These are phyloP conservation scores for Dipodomys merriami DNA, from an alignment of 2,113 vertebrate species.

Conservation along the genomic window DNA sequence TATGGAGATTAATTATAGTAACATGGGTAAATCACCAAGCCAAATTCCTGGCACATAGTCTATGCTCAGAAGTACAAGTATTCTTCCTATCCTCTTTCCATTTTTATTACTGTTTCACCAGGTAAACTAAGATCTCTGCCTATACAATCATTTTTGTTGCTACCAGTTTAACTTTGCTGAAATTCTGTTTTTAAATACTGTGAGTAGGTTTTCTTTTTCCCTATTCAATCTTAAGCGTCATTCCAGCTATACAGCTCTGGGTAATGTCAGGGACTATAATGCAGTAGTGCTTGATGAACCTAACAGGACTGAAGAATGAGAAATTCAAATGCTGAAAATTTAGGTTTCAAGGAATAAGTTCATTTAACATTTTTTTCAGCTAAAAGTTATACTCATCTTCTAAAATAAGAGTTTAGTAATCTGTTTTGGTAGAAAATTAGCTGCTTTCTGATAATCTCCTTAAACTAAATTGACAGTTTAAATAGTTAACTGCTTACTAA, in stretches of 20 bases:
- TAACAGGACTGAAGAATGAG: neutral
- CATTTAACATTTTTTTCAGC: neutral
- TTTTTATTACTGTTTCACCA: slow-evolving; percentile 14
- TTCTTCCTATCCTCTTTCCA: neutral
- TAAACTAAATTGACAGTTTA: neutral
- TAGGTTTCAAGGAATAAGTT: neutral
- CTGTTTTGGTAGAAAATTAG: neutral
- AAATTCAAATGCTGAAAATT: neutral
- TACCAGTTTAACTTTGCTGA: slow-evolving; percentile 9
- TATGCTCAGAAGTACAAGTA: neutral
- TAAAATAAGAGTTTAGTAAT: neutral
- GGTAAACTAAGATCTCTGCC: slow-evolving; percentile 4
- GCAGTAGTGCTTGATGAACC: neutral
- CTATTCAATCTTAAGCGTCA: neutral
- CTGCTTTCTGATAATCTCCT: slow-evolving; percentile 27
- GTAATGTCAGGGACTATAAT: neutral
- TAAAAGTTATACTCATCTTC: neutral
- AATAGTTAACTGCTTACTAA: slow-evolving; percentile 12
- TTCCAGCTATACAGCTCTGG: neutral
- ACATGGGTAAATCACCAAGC: neutral
- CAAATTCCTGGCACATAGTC: neutral
- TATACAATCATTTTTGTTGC: neutral
- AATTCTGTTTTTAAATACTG: slow-evolving; percentile 23
- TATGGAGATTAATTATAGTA: neutral
- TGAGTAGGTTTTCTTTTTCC: neutral